Base-by-base conservation (phyloP, 2,888 invertebrate genomes). In the Branchellion lobata region DNA sequence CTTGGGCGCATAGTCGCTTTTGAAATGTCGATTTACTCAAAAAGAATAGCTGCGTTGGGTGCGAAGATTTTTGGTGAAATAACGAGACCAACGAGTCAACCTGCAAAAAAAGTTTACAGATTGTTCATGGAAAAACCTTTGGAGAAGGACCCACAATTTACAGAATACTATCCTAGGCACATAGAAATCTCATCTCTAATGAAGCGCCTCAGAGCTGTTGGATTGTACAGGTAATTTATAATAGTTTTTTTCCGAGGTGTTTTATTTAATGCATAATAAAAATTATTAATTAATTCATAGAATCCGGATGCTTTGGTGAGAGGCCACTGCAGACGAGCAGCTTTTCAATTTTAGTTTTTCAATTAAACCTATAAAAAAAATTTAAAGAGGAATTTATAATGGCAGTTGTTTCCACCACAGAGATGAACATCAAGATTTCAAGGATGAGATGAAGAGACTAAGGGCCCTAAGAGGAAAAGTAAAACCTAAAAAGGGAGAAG, bases 1-100 rank as follows among this genome's bases (percentile, higher is more conserved):
- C n/a, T n/a, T n/a, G n/a, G n/a, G n/a, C n/a, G n/a, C n/a, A n/a
- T n/a, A n/a, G n/a, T n/a, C n/a, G n/a, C 5, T 40, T 40, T 40
- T 14, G 33, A 34, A 71, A 21, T 81, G 33, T 87, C 94, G 0
- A 92, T 91, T 84, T 96, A 96, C 87, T 93, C 94, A 0, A 90
- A 90, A 1, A 91, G 93, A 71, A 96, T 96, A 94, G 92, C 92
- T 83, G 91, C 92, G 69, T 89, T 96, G 24, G 93, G 94, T 34
- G 93, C 93, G 84, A 90, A 92, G 83, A 95, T 96, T 84, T 96
- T 96, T 86, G 93, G 93, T 0, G 95, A 96, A 88, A 93, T 94
- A 0, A 91, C 91, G 0, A 90, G 93, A 79, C 91, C 92, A 0
- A 94, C 94, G 0, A 92, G 91, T 85, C 82, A 92, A n/a, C 84